Evolutionary conservation across 2,888 invertebrate species (phyloP).

Genomic region (Cyclophora albipunctata): DNA sequence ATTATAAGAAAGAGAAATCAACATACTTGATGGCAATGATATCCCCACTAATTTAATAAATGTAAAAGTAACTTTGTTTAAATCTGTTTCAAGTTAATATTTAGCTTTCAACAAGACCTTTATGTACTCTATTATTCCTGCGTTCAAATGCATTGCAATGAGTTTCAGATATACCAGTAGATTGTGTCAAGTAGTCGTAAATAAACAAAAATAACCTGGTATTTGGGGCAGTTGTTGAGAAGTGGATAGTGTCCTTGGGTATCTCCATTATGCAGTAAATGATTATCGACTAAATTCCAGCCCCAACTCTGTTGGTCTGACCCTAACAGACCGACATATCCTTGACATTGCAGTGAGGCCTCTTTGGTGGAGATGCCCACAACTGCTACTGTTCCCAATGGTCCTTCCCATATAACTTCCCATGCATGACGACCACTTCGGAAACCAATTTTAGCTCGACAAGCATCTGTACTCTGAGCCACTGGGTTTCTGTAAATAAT

Average conservation of each 20-base stretch:
- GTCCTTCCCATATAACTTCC: slow-evolving; percentile 99
- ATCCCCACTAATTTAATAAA: no score
- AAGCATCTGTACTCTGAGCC: slow-evolving; percentile 98
- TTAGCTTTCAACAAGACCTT: no score
- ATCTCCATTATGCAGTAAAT: slow-evolving; percentile 96
- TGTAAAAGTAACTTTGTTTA: no score
- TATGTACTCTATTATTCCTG: no score
- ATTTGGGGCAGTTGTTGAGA: slow-evolving; percentile 96
- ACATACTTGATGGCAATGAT: no score
- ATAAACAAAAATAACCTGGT: slow-evolving; percentile 81
- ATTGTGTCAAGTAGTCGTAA: no score
- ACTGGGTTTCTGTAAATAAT: slow-evolving; percentile 87
- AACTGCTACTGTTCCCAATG: slow-evolving; percentile 97
- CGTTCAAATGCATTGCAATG: no score
- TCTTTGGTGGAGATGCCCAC: slow-evolving; percentile 97
- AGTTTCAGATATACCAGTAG: no score
- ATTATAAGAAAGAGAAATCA: no score
- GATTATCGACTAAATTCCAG: slow-evolving; percentile 99
- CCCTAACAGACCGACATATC: slow-evolving; percentile 95
- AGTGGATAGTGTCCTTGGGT: slow-evolving; percentile 95
- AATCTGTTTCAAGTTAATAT: no score
- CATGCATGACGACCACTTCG: slow-evolving; percentile 94
- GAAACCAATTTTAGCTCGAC: slow-evolving; percentile 92
- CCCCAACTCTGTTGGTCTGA: slow-evolving; percentile 99
- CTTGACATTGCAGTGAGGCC: slow-evolving; percentile 93